Evolutionary conservation across 2,797 vertebrate species (phyloP).

Genomic region (Netta rufina): DNA sequence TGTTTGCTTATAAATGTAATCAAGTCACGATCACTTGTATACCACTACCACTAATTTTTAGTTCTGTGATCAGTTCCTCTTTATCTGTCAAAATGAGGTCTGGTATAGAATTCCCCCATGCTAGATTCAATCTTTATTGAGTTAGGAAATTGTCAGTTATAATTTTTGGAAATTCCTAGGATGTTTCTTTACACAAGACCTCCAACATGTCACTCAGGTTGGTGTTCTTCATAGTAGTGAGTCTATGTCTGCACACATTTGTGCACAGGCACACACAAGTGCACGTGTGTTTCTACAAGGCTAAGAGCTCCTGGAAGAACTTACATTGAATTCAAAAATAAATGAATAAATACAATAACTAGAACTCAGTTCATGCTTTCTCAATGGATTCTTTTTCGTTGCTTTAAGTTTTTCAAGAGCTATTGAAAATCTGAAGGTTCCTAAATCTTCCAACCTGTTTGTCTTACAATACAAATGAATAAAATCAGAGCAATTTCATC

Average conservation of each 20-base stretch:
- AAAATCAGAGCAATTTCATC: background rate
- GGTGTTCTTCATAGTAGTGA: background rate
- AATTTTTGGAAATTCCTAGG: background rate
- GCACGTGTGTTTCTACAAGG: background rate
- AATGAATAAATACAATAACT: background rate
- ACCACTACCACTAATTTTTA: slow-evolving; percentile 15
- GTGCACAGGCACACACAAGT: background rate
- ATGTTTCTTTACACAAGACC: background rate
- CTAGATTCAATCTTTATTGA: slow-evolving; percentile 11
- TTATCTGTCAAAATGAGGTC: slow-evolving; percentile 18
- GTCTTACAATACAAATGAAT: background rate
- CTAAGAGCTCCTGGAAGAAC: background rate
- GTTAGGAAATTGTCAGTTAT: slow-evolving; percentile 8
- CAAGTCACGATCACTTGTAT: slow-evolving; percentile 16
- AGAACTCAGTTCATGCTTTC: background rate
- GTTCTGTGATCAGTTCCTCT: slow-evolving; percentile 13
- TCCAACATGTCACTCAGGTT: background rate
- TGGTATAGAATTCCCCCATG: background rate
- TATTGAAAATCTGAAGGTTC: background rate
- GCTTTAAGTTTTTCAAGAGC: background rate
- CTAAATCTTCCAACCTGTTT: background rate
- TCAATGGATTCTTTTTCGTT: background rate
- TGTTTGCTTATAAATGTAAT: slow-evolving; percentile 26
- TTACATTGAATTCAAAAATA: background rate
- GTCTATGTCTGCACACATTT: background rate